Evolutionary conservation across 2,797 vertebrate genomes (phyloP).

Genomic region (Loriculus beryllinus): DNA sequence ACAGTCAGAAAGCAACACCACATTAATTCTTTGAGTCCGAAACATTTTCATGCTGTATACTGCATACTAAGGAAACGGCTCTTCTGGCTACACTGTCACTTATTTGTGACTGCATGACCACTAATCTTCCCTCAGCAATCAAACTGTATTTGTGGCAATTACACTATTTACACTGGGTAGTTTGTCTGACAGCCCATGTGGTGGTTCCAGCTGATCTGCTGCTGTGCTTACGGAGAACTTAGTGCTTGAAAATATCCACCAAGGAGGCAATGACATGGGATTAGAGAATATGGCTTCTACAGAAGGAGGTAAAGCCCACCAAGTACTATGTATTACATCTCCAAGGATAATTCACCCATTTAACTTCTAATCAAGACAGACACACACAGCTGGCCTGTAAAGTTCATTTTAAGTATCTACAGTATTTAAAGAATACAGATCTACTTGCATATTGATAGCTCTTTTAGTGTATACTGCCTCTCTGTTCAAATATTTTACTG

Average conservation of each 20-base stretch:
- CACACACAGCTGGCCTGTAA: background rate
- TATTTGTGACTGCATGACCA: conserved; percentile 14
- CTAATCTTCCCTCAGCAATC: conserved; percentile 17
- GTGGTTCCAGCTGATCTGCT: background rate
- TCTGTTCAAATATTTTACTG: background rate
- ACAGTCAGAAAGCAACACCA: conserved; percentile 26
- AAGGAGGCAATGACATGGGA: background rate
- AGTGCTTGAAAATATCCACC: background rate
- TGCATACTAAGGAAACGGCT: background rate
- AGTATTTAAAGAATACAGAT: background rate
- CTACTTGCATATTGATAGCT: background rate
- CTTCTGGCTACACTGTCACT: background rate
- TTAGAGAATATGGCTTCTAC: background rate
- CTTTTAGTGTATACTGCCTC: background rate
- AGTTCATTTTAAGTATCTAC: background rate
- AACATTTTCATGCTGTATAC: conserved; percentile 6
- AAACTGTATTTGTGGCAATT: background rate
- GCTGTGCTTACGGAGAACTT: background rate
- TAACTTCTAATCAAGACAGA: background rate
- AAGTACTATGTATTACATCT: background rate
- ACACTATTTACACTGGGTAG: background rate
- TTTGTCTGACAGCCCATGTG: background rate
- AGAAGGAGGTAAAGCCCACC: background rate
- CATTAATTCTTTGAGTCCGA: background rate
- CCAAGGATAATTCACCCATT: background rate